Evolutionary conservation across 2,113 vertebrate species (phyloP), one percentile per base, ranked within the genome.

Genomic region (Bujurquina vittata): DNA sequence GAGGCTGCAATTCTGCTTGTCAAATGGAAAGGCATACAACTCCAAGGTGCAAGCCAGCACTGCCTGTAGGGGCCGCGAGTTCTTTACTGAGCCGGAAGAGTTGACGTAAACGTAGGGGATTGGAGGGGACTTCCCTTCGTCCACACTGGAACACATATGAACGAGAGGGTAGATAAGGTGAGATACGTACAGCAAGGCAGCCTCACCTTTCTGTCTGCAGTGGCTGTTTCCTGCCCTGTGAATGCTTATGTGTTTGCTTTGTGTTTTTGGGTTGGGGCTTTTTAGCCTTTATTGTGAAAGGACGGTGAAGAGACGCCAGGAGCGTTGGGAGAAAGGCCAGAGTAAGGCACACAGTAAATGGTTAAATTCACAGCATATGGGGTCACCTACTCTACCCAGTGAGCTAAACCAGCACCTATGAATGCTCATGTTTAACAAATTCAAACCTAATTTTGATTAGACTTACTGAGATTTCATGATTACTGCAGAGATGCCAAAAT

Each of bases 51-150:
- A 97, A 20, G 96, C 95, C 15, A 96, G 93, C 37, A 96, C 95
- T 86, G 96, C 96, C 84, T 97, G 97, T 82, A 97, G 95, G 69
- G 96, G 96, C 65, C 95, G 96, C 84, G 94, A 92, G 94, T 96
- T 96, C 90, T 94, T 97, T 79, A 97, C 92, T 4, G 84, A 94
- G 29, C 96, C 96, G 1, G 96, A 96, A 3, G 97, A 96, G 92
- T 96, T 97, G 81, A 97, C 95, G 10, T 97, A 97, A 17, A 97
- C 95, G 23, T 96, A 97, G 0, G 96, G 95, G 74, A 97, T 94
- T 1, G 94, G 90, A 0, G 95, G 93, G 1, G 96, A 95, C 85
- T 92, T 95, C 22, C 96, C 96, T 4, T 75, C 93, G 6, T 96
- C 94, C 89, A 97, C 94, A n/a, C 97, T 97, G 76, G 11, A 12